Percentiles rank a stretch among this genome's conserved stretches.
phyloP scores from a whole-genome alignment of 92 coral and sea anemone genomes.

The Epizoanthus scotinus region DNA sequence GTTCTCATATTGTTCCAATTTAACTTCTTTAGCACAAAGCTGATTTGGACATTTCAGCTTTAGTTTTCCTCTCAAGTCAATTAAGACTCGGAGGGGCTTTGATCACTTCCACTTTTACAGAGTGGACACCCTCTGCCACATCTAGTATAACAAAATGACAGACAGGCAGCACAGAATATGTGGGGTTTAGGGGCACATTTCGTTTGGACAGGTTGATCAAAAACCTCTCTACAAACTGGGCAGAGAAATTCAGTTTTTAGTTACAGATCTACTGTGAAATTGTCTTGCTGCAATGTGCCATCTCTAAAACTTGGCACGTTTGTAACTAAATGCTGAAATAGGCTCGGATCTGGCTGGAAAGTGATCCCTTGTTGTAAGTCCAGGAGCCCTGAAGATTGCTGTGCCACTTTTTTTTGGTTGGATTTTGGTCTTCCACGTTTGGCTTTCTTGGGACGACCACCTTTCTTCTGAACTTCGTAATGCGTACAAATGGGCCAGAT shows the following conservation, averaged over 20 bases:
- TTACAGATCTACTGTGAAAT: neutral
- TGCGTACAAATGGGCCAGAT: too few relatives aligned
- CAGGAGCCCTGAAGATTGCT: neutral
- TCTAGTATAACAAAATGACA: conserved; percentile 17
- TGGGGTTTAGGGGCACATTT: conserved; percentile 29
- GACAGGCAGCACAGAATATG: conserved; percentile 41
- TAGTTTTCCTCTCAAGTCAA: neutral
- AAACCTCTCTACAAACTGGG: conserved; percentile 45
- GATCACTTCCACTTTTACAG: neutral
- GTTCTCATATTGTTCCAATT: neutral
- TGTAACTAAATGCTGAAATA: conserved; percentile 1
- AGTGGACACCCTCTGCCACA: conserved; percentile 38
- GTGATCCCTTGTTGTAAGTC: neutral
- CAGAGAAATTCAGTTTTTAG: conserved; percentile 33
- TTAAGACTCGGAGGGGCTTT: neutral
- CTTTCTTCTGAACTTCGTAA: too few relatives aligned
- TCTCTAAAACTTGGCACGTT: conserved; percentile 7
- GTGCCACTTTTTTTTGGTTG: neutral
- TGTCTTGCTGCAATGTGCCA: conserved; percentile 33
- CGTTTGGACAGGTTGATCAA: conserved; percentile 46
- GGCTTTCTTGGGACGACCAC: conserved; percentile 4
- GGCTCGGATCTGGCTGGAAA: neutral
- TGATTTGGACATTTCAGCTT: neutral
- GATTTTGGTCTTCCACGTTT: neutral
- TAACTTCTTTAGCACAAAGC: neutral